Evolutionary conservation across 2,888 invertebrate genomes (phyloP).

Genomic region (Limnephilus auricula): DNA sequence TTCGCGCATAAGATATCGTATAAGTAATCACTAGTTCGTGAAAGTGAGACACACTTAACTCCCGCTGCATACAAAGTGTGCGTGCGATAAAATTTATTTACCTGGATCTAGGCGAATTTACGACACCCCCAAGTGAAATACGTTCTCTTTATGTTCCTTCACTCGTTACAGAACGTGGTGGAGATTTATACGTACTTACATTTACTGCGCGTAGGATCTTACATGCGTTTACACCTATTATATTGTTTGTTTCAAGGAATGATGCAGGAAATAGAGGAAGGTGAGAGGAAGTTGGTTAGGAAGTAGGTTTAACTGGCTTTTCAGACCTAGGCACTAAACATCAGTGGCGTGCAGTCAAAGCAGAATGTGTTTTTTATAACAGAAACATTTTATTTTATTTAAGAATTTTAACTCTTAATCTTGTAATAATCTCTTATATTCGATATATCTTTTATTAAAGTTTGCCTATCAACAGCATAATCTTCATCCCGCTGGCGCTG

Average conservation of each 20-base stretch:
- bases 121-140: conserved; percentile 36
- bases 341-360: too few relatives aligned
- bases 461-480: background rate
- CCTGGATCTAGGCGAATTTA: conserved; percentile 29
- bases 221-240: background rate
- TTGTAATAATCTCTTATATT: too few relatives aligned
- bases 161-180: background rate
- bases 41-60: conserved; percentile 27
- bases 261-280: background rate
- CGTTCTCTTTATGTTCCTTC: conserved; percentile 20
- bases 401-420: too few relatives aligned
- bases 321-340: background rate
- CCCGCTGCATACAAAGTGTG: conserved; percentile 38
- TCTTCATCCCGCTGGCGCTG: too few relatives aligned
- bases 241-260: background rate
- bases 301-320: background rate
- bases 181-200: background rate
- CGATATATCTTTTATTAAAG: background rate
- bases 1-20: background rate
- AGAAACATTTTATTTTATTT: too few relatives aligned
- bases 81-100: conserved; percentile 36
- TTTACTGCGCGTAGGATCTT: background rate
- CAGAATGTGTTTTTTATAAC: too few relatives aligned
- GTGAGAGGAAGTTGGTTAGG: background rate
- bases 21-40: background rate